Conservation (phyloP, 1,140 invertebrate genomes). For the Aphaenogaster floridana region DNA sequence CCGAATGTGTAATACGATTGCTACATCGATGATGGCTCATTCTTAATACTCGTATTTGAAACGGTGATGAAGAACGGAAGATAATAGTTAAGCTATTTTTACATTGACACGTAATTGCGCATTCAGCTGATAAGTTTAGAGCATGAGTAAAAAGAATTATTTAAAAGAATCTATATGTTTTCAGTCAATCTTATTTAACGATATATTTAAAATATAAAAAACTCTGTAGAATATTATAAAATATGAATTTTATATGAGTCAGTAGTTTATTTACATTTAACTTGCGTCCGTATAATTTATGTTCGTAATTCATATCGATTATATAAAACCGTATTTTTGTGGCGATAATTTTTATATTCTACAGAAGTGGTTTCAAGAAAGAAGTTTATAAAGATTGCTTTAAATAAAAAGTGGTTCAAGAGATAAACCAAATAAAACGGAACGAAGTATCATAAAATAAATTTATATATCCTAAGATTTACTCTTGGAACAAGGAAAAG, state of each 20-base stretch:
- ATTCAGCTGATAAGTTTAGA: background rate
- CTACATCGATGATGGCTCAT: background rate
- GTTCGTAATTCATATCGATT: background rate
- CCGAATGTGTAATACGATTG: background rate
- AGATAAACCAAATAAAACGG: background rate
- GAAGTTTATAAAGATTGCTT: background rate
- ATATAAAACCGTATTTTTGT: background rate
- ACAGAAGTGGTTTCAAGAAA: background rate
- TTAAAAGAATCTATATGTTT: background rate
- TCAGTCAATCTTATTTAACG: background rate
- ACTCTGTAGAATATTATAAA: background rate
- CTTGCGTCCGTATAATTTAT: background rate
- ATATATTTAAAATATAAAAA: background rate
- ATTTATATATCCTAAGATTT: background rate
- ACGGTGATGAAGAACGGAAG: conserved; percentile 4
- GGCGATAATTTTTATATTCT: background rate
- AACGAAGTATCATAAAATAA: background rate
- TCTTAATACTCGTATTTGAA: background rate
- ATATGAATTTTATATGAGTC: background rate
- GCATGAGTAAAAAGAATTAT: background rate
- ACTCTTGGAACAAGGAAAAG: background rate
- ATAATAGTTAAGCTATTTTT: conserved; percentile 39
- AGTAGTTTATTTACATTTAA: background rate
- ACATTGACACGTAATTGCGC: background rate
- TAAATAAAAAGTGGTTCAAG: background rate